A percentile compares a stretch with the other conserved stretches of the same genome.
These are phyloP conservation scores for Hemiprocne comata DNA, from an alignment of 2,113 vertebrate species.

Conservation along the genomic window DNA sequence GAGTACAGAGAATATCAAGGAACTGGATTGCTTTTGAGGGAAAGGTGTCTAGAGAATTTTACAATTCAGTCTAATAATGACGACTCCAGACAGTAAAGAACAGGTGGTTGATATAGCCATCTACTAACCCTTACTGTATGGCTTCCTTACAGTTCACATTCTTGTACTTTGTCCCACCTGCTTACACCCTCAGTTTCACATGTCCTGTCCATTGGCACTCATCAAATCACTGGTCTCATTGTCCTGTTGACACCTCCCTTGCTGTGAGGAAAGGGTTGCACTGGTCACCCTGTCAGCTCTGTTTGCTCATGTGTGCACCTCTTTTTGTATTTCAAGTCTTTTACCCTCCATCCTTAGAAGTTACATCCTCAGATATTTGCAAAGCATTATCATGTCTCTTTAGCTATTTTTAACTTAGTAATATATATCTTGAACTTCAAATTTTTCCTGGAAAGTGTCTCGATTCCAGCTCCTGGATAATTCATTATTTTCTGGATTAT, in stretches of 20 bases:
- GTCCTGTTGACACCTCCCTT: accelerated
- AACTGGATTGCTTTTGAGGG: background rate
- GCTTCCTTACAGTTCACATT: background rate
- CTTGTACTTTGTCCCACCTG: background rate
- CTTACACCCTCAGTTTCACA: background rate
- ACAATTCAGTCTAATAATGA: background rate
- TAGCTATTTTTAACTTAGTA: background rate
- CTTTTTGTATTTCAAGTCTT: background rate
- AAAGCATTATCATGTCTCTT: background rate
- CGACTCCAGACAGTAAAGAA: background rate
- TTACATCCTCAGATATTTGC: background rate
- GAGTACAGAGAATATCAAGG: background rate
- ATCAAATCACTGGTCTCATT: background rate
- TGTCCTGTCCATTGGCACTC: background rate
- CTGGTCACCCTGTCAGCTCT: background rate
- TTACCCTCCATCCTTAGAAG: background rate
- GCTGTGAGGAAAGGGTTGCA: background rate
- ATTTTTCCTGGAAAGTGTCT: background rate
- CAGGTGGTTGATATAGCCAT: background rate
- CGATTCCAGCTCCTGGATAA: background rate
- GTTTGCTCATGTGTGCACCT: background rate
- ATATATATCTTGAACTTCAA: background rate
- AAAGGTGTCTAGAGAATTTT: background rate
- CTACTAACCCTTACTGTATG: background rate
- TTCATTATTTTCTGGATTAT: background rate